Base-by-base conservation (phyloP, 2,888 invertebrate genomes). In the Nymphalis polychloros region DNA sequence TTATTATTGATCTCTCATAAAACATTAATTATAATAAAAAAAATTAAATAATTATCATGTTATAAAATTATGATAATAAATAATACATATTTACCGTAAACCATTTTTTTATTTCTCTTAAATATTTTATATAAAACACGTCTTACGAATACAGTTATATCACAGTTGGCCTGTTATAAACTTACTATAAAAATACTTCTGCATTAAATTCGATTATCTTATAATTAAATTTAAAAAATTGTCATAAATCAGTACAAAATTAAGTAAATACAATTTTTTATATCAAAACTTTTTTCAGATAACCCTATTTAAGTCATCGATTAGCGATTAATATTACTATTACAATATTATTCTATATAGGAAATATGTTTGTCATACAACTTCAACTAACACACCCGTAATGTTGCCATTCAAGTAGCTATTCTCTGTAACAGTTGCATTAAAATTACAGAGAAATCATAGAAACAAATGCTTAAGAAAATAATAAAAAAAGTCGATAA, bases 11-110 rank as follows among this genome's bases (percentile, higher is more conserved):
- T 52, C 48, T 63, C n/a, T n/a, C 41, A 8, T 53, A 63, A 17
- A 55, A 35, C 55, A n/a, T 55, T 55, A 35, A 55, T 31, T 8
- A 17, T n/a, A 20, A 8, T 35, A 31, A 35, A 13, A 8, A 17
- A 8, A n/a, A 17, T 8, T 17, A 27, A 2, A 53, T n/a, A 23
- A 23, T 52, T 52, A 41, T 41, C 41, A 4, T 41, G 13, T 13
- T 41, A 13, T 41, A 41, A 13, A 13, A 41, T 41, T 41, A 16
- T 23, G 6, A 23, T 19, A 4, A n/a, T 4, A 53, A 76, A 70
- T 73, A 67, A 77, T 78, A 78, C 69, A 75, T 76, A 59, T 46
- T 41, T 68, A 68, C 71, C 67, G 48, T 68, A 69, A 68, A 73
- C 69, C 70, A 72, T 59, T 31, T 64, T 70, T 70, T 73, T 70